These are phyloP conservation scores for Hippoglossus stenolepis DNA, from an alignment of 2,113 vertebrate genomes.

Conservation along the genomic window DNA sequence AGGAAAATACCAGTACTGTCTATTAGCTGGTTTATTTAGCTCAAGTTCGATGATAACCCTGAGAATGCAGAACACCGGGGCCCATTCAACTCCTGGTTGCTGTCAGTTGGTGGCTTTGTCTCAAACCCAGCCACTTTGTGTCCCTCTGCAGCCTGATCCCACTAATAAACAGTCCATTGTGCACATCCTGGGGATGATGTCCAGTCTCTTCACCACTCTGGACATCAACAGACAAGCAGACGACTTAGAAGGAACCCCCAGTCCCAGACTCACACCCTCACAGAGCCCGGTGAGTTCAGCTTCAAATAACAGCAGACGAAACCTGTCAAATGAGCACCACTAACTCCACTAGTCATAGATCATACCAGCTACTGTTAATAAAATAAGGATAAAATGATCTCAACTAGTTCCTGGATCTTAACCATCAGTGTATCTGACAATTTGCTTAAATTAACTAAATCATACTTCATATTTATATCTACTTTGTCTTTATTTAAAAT, in stretches of 20 bases:
- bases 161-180: constrained; percentile 91
- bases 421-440: not conserved
- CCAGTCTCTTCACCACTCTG: constrained; percentile 94
- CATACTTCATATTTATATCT: not conserved
- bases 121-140: not conserved
- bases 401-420: not conserved
- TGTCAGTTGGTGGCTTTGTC: not conserved
- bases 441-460: not conserved
- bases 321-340: not conserved
- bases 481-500: not conserved
- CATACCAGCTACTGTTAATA: too few species aligned
- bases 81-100: not conserved
- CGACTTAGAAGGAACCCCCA: constrained; percentile 82
- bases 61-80: not conserved
- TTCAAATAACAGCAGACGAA: not conserved
- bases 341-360: not conserved
- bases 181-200: constrained; percentile 93
- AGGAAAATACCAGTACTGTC: not conserved
- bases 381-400: not conserved
- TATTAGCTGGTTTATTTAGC: not conserved
- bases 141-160: constrained; percentile 86
- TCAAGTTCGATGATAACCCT: not conserved
- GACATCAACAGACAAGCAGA: constrained; percentile 90
- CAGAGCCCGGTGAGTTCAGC: constrained; percentile 89
- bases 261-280: constrained; percentile 80